Evolutionary conservation across 1,140 invertebrate genomes (phyloP).

Genomic region (Drosophila punjabiensis): DNA sequence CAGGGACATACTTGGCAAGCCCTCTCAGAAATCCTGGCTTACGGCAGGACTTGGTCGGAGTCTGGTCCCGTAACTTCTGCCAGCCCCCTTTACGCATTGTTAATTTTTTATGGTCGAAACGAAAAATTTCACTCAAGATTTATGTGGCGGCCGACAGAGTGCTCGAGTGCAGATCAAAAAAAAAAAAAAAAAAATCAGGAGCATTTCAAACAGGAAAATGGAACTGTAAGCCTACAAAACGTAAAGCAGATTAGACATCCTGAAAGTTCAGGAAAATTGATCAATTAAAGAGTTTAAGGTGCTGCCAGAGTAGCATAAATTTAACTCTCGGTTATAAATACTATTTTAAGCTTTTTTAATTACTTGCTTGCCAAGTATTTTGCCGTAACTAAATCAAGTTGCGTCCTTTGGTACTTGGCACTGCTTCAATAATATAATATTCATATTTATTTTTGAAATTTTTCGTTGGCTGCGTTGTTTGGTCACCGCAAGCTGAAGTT

Average conservation of each 20-base stretch:
- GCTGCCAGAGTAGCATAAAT: neutral
- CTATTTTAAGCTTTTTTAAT: constrained; percentile 22
- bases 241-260: constrained; percentile 8
- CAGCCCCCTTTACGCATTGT: constrained; percentile 54
- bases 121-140: constrained; percentile 56
- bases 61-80: constrained; percentile 40
- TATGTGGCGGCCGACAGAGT: constrained; percentile 48
- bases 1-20: constrained; percentile 47
- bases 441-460: neutral
- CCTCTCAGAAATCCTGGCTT: constrained; percentile 35
- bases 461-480: constrained; percentile 23
- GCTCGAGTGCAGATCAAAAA: constrained; percentile 11
- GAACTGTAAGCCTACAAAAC: constrained; percentile 1
- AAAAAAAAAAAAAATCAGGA: neutral
- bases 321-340: neutral
- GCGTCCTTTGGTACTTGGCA: constrained; percentile 30
- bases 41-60: constrained; percentile 19
- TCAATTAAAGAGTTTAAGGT: neutral
- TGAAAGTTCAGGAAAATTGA: neutral
- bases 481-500: constrained; percentile 41
- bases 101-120: constrained; percentile 70
- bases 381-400: constrained; percentile 20
- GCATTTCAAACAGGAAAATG: neutral
- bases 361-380: constrained; percentile 39
- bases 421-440: constrained; percentile 12